Conservation (phyloP, 2,113 vertebrate genomes). For the Apaloderma vittatum region DNA sequence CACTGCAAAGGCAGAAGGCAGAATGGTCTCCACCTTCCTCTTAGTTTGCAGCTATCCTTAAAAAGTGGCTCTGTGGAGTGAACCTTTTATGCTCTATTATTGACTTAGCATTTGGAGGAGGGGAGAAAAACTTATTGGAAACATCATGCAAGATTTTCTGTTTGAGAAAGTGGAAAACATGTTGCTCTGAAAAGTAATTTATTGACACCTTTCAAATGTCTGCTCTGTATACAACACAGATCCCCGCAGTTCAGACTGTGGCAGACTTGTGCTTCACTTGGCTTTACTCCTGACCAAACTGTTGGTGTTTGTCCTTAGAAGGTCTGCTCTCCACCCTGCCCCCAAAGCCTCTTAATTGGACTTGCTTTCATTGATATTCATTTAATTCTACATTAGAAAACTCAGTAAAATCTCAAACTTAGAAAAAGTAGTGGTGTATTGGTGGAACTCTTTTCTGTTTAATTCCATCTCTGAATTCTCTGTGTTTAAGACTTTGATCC, state of each 20-base stretch:
- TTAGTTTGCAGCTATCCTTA: background rate
- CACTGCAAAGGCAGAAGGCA: background rate
- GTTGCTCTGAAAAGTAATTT: conserved; percentile 69
- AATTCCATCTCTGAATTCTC: background rate
- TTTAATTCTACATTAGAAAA: conserved; percentile 40
- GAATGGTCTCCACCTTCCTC: background rate
- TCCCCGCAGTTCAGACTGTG: conserved; percentile 60
- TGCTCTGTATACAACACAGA: conserved; percentile 69
- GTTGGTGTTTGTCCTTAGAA: conserved; percentile 69
- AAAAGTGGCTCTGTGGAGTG: conserved; percentile 2
- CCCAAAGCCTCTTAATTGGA: conserved; percentile 31
- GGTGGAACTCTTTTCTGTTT: background rate
- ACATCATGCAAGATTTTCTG: conserved; percentile 67
- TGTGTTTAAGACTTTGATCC: background rate
- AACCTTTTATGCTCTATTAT: background rate
- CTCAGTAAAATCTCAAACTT: background rate
- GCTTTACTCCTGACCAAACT: conserved; percentile 68
- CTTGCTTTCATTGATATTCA: background rate
- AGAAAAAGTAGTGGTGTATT: background rate
- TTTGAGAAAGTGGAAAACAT: conserved; percentile 70
- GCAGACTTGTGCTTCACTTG: conserved; percentile 66
- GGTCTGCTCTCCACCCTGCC: conserved; percentile 36
- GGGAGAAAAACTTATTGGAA: conserved; percentile 44
- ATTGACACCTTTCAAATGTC: conserved; percentile 76
- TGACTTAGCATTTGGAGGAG: conserved; percentile 17